A percentile compares a stretch with the other conserved stretches of the same genome.
These are phyloP conservation scores for Ypsolopha scabrella DNA, from an alignment of 2,888 invertebrate species.

Conservation along the genomic window DNA sequence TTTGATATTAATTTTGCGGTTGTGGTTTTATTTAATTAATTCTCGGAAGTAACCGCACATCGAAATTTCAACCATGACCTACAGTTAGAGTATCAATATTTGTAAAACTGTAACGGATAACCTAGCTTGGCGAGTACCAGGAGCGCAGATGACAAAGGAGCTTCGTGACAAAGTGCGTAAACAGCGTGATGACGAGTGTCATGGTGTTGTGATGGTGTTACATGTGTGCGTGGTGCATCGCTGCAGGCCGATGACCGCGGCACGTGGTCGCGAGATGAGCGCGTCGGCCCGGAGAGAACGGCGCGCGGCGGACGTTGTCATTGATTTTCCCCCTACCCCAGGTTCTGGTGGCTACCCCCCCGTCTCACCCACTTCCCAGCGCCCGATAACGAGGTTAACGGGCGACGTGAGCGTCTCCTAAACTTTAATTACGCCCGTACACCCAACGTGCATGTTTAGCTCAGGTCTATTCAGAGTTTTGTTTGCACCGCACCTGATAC, in stretches of 20 bases:
- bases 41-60: too few species aligned
- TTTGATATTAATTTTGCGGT: too few species aligned
- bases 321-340: slow-evolving; percentile 62
- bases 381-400: slow-evolving; percentile 72
- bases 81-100: too few species aligned
- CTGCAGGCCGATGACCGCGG: slow-evolving; percentile 62
- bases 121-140: neutral
- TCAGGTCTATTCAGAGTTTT: slow-evolving; percentile 63
- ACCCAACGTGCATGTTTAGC: slow-evolving; percentile 68
- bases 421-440: slow-evolving; percentile 71
- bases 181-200: neutral
- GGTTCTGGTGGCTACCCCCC: slow-evolving; percentile 15
- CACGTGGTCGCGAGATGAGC: slow-evolving; percentile 68
- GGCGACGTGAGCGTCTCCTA: slow-evolving; percentile 71
- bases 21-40: too few species aligned
- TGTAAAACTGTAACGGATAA: too few species aligned
- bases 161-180: neutral
- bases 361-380: slow-evolving; percentile 69
- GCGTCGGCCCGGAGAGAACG: slow-evolving; percentile 63
- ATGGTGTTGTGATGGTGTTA: slow-evolving; percentile 5
- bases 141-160: neutral
- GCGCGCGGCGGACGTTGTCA: slow-evolving; percentile 66
- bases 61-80: too few species aligned
- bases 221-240: slow-evolving; percentile 16
- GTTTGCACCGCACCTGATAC: slow-evolving; percentile 63